phyloP scores from a whole-genome alignment of 2,888 invertebrate genomes.

The Hydroisotoma schaefferi region DNA sequence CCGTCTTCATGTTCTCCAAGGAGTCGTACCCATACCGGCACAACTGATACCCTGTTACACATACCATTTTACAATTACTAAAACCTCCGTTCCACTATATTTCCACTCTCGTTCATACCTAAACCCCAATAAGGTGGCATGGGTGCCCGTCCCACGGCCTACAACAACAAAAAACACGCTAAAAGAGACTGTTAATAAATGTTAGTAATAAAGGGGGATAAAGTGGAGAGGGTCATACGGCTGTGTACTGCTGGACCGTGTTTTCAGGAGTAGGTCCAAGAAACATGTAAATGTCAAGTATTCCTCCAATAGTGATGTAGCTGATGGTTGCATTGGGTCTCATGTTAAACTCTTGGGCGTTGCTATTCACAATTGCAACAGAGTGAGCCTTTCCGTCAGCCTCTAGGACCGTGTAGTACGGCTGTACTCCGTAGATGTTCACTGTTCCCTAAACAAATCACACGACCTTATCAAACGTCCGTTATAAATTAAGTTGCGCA shows the following conservation, averaged over 20 bases:
- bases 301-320: conserved; percentile 75
- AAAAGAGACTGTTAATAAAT: too few relatives aligned
- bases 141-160: conserved; percentile 59
- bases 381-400: conserved; percentile 67
- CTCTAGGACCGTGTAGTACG: conserved; percentile 74
- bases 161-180: background rate
- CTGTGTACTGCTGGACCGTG: conserved; percentile 66
- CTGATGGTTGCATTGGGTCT: conserved; percentile 67
- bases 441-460: conserved; percentile 21
- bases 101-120: conserved; percentile 50
- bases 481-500: too few relatives aligned
- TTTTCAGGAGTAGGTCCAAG: conserved; percentile 69
- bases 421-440: conserved; percentile 76
- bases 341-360: conserved; percentile 62
- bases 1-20: conserved; percentile 61
- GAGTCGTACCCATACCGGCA: conserved; percentile 68
- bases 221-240: too few relatives aligned
- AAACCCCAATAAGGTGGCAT: conserved; percentile 84
- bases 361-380: conserved; percentile 75
- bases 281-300: conserved; percentile 74
- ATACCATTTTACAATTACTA: background rate
- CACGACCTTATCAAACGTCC: too few relatives aligned
- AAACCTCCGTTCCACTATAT: background rate
- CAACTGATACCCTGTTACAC: conserved; percentile 65
- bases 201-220: too few relatives aligned